phyloP scores from a whole-genome alignment of 2,888 invertebrate species.

The Imbricaverruca yamaguchii region DNA sequence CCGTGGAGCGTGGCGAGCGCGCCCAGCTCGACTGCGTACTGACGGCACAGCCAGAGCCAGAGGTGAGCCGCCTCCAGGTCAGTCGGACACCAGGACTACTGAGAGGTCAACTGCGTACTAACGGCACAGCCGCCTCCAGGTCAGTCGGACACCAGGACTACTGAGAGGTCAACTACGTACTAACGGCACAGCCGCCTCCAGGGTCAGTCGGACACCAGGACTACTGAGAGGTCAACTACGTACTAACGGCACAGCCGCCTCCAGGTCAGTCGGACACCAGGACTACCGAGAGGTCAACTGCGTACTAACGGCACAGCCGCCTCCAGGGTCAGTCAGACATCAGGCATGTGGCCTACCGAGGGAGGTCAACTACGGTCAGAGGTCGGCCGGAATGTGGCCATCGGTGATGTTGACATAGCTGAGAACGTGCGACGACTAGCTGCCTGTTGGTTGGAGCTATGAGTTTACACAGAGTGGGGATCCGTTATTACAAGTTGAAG shows the following conservation, averaged over 20 bases:
- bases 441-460: too few relatives aligned
- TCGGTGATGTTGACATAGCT: too few relatives aligned
- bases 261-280: too few relatives aligned
- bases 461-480: too few relatives aligned
- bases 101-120: conserved; percentile 63
- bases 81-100: too few relatives aligned
- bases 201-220: too few relatives aligned
- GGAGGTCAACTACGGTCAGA: conserved; percentile 54
- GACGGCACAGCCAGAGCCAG: conserved; percentile 71
- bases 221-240: conserved; percentile 57
- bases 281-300: conserved; percentile 53
- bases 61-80: conserved; percentile 46
- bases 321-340: neutral
- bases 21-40: conserved; percentile 66
- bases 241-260: conserved; percentile 60
- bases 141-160: too few relatives aligned
- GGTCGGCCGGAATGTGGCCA: too few relatives aligned
- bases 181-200: conserved; percentile 55
- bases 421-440: too few relatives aligned
- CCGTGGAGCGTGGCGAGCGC: conserved; percentile 59
- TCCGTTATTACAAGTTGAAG: too few relatives aligned
- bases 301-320: conserved; percentile 61
- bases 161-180: conserved; percentile 60
- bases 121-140: conserved; percentile 51
- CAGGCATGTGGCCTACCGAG: conserved; percentile 33